Percentiles rank a stretch among this genome's conserved stretches.
These are phyloP conservation scores for Pollicipes pollicipes DNA, from an alignment of 1,140 invertebrate species.

Conservation along the genomic window DNA sequence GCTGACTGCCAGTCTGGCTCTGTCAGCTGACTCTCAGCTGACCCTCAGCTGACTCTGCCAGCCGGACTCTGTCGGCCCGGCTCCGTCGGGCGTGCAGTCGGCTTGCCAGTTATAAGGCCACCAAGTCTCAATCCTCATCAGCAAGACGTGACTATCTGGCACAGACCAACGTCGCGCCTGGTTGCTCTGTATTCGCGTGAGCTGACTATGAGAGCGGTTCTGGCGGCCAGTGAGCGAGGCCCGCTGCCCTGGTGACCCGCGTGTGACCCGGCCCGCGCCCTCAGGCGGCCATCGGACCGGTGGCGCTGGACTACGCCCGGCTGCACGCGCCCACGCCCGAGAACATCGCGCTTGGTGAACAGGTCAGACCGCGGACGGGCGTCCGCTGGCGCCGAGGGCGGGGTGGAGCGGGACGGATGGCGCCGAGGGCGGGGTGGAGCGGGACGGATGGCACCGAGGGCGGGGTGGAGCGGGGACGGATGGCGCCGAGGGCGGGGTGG, in stretches of 20 bases:
- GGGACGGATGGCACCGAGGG: background rate
- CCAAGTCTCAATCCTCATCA: background rate
- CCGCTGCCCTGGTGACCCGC: too few relatives aligned
- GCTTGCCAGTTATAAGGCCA: too few relatives aligned
- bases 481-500: background rate
- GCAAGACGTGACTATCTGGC: background rate
- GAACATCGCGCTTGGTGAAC: conserved; percentile 13
- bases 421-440: background rate
- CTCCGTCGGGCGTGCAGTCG: too few relatives aligned
- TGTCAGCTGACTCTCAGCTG: too few relatives aligned
- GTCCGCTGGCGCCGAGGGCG: background rate
- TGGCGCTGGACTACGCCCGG: conserved; percentile 46
- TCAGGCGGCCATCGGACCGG: conserved; percentile 61
- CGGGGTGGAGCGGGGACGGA: background rate
- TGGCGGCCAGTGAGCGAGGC: too few relatives aligned
- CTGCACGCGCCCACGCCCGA: conserved; percentile 9
- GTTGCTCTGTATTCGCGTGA: too few relatives aligned
- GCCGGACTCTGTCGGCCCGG: too few relatives aligned
- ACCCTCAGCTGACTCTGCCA: too few relatives aligned
- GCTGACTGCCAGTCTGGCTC: too few relatives aligned
- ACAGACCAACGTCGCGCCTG: background rate
- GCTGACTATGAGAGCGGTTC: too few relatives aligned
- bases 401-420: background rate
- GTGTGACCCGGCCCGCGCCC: background rate
- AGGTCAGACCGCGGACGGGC: conserved; percentile 7